Evolutionary conservation across 2,797 vertebrate species (phyloP).

Genomic region (Acanthornis magna): DNA sequence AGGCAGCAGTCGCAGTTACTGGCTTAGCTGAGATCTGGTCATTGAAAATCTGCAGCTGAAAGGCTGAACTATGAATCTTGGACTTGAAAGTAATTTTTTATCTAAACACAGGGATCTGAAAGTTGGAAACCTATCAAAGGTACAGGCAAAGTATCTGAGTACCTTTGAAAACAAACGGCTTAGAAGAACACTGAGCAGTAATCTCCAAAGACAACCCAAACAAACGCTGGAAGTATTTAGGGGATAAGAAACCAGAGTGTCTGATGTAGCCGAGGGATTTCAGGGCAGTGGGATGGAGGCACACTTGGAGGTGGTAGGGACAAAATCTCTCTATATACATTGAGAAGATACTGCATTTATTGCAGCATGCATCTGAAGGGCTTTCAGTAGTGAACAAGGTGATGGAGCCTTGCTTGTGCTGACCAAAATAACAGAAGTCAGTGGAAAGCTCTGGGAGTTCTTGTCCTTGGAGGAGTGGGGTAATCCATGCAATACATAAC

Average conservation of each 20-base stretch:
- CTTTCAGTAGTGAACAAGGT: not conserved
- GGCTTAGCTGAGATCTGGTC: conserved; percentile 13
- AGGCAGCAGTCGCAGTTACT: not conserved
- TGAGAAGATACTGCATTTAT: not conserved
- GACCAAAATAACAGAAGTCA: not conserved
- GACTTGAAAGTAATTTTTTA: conserved; percentile 35
- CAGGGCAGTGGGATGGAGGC: not conserved
- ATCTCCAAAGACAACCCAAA: not conserved
- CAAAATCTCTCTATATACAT: not conserved
- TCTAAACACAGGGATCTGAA: conserved; percentile 2
- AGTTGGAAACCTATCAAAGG: conserved; percentile 31
- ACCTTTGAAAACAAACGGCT: conserved; percentile 29
- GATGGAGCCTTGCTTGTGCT: not conserved
- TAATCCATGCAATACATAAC: not conserved
- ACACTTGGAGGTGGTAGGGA: not conserved
- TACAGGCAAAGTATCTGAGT: not conserved
- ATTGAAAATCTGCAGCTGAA: conserved; percentile 31
- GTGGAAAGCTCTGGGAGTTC: not conserved
- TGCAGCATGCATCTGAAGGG: not conserved
- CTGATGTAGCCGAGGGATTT: not conserved
- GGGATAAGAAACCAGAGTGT: not conserved
- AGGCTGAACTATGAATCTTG: not conserved
- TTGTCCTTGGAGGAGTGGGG: not conserved
- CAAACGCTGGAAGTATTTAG: not conserved
- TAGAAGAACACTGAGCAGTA: not conserved